A percentile compares a stretch with the other conserved stretches of the same genome.
phyloP scores from a whole-genome alignment of 53 echinoderm and acorn worm species.

The Luidia sarsii region DNA sequence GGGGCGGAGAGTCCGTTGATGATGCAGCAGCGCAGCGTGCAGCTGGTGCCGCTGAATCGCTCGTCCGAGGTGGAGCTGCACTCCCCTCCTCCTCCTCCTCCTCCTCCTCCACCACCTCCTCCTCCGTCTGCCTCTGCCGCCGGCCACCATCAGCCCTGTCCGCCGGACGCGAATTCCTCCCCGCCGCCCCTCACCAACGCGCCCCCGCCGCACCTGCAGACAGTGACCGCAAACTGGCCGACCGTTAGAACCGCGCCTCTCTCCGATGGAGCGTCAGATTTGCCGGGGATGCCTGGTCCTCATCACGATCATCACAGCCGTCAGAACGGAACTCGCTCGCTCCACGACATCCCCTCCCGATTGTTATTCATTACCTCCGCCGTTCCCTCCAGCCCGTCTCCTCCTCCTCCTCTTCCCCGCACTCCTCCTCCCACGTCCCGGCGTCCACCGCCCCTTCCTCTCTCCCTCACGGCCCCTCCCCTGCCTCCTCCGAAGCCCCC shows the following conservation, averaged over 20 bases:
- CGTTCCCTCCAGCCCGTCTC: conserved; percentile 1
- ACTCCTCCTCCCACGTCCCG: conserved; percentile 6
- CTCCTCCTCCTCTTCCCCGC: conserved; percentile 28
- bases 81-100: not conserved
- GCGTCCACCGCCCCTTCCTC: conserved; percentile 31
- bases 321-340: not conserved
- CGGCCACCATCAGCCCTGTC: too few species aligned
- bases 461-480: conserved; percentile 6
- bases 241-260: too few species aligned
- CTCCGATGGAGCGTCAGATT: not conserved
- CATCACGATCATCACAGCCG: not conserved
- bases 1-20: conserved; percentile 5
- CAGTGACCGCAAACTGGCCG: conserved; percentile 26
- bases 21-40: not conserved
- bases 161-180: not conserved
- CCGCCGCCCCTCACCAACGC: conserved; percentile 49
- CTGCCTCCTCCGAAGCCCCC: conserved; percentile 26
- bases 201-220: conserved; percentile 12
- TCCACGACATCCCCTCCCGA: conserved; percentile 10
- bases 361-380: conserved; percentile 32
- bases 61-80: not conserved
- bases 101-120: not conserved
- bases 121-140: not conserved
- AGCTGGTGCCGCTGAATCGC: conserved; percentile 21
- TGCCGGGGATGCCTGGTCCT: not conserved